Evolutionary conservation across 2,113 vertebrate genomes (phyloP).

Genomic region (Daboia siamensis): DNA sequence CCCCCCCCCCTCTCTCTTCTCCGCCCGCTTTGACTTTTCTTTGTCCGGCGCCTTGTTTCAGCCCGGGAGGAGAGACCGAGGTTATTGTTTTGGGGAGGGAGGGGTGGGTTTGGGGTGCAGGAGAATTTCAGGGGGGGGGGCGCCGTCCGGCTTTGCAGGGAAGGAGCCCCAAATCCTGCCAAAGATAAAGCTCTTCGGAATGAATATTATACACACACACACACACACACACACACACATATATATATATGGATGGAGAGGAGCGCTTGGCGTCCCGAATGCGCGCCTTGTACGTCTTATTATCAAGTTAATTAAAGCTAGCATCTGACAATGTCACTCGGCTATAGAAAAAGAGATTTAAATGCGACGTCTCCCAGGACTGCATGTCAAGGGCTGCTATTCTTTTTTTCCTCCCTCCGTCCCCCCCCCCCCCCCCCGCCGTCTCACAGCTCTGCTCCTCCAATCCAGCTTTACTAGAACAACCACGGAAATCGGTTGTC

Average conservation of each 20-base stretch:
- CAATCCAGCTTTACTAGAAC: constrained; percentile 69
- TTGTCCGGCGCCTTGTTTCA: not conserved
- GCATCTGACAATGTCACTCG: constrained; percentile 99
- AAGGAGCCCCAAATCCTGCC: constrained; percentile 32
- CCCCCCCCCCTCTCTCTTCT: not conserved
- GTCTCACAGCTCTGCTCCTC: constrained; percentile 55
- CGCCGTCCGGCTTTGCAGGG: not conserved
- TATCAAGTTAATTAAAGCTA: constrained; percentile 99
- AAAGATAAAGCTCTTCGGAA: constrained; percentile 64
- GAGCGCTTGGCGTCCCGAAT: constrained; percentile 79
- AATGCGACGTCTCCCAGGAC: constrained; percentile 94
- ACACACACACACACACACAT: too few relatives aligned
- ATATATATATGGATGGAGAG: not conserved
- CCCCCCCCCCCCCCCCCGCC: not conserved
- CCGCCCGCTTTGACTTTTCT: not conserved
- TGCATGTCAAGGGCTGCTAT: constrained; percentile 92
- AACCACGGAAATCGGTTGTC: constrained; percentile 70
- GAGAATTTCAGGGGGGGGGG: not conserved
- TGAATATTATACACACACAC: too few relatives aligned
- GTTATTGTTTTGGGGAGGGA: not conserved
- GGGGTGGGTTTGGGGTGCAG: not conserved
- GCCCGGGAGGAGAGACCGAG: not conserved
- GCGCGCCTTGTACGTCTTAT: constrained; percentile 94
- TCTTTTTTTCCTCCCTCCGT: constrained; percentile 35
- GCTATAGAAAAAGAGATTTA: constrained; percentile 99